Percentiles rank a stretch among this genome's conserved stretches.
Evolutionary conservation across 2,888 invertebrate genomes (phyloP).

Genomic region (Papilio elwesi): DNA sequence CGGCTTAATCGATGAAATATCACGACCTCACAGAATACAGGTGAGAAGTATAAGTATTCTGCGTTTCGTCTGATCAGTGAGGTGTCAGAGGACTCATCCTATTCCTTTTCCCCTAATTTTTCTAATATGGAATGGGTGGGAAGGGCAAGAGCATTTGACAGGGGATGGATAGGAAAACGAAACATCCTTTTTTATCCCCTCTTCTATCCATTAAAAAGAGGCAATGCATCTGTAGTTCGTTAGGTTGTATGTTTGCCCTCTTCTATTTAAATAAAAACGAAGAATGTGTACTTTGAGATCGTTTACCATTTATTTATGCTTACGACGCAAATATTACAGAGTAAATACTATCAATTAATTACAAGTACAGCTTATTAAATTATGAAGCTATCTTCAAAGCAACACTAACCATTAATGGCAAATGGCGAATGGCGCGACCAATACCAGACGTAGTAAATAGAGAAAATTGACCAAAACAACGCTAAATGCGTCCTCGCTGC

Average conservation of each 20-base stretch:
- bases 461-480: slow-evolving; percentile 38
- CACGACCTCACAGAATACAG: no score
- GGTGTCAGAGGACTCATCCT: not conserved
- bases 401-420: slow-evolving; percentile 28
- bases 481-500: slow-evolving; percentile 33
- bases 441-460: slow-evolving; percentile 32
- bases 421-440: slow-evolving; percentile 13
- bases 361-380: slow-evolving; percentile 34
- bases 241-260: no score
- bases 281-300: not conserved
- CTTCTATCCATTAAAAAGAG: no score
- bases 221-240: no score
- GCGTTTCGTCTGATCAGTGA: not conserved
- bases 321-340: not conserved
- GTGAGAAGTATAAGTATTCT: not conserved
- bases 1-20: no score
- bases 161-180: no score
- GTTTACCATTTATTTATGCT: not conserved
- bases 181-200: no score
- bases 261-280: no score
- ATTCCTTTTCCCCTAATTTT: no score
- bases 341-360: slow-evolving; percentile 27
- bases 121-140: no score
- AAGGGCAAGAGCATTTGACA: no score
- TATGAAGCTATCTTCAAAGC: slow-evolving; percentile 29